Conservation (phyloP, 2,888 invertebrate species). For the Trichogramma dendrolimi region DNA sequence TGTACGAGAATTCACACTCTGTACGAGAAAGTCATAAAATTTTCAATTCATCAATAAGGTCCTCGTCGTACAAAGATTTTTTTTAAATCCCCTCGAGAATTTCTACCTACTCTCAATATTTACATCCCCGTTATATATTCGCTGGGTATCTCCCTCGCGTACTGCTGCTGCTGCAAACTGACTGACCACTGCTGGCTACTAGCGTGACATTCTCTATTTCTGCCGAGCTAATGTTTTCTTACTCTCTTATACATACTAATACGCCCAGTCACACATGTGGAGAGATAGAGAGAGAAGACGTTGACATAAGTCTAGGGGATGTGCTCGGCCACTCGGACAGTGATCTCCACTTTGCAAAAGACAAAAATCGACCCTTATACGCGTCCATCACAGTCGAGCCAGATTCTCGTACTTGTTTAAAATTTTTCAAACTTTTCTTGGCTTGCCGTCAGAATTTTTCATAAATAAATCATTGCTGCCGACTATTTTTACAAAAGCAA, state of each 20-base stretch:
- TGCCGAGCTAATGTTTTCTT: constrained; percentile 16
- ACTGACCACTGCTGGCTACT: neutral
- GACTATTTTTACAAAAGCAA: too few relatives aligned
- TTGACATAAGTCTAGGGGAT: constrained; percentile 1
- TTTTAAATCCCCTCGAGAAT: neutral
- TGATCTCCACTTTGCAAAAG: constrained; percentile 41
- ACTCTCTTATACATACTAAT: constrained; percentile 3
- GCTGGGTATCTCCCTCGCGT: neutral
- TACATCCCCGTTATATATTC: neutral
- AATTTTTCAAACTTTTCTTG: too few relatives aligned
- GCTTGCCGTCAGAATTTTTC: too few relatives aligned
- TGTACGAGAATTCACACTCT: neutral
- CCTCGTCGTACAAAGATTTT: neutral
- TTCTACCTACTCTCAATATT: constrained; percentile 3
- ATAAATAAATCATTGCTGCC: too few relatives aligned
- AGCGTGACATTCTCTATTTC: neutral
- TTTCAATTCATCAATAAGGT: constrained; percentile 10
- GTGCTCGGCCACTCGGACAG: constrained; percentile 36
- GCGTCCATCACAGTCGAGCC: too few relatives aligned
- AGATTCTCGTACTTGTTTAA: too few relatives aligned
- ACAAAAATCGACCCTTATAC: too few relatives aligned
- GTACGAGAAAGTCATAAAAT: neutral
- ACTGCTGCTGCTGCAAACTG: neutral
- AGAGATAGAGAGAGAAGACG: constrained; percentile 1
- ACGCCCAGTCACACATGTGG: neutral